phyloP scores from a whole-genome alignment of 2,113 vertebrate genomes.

The Chaetorhynchus papuensis region DNA sequence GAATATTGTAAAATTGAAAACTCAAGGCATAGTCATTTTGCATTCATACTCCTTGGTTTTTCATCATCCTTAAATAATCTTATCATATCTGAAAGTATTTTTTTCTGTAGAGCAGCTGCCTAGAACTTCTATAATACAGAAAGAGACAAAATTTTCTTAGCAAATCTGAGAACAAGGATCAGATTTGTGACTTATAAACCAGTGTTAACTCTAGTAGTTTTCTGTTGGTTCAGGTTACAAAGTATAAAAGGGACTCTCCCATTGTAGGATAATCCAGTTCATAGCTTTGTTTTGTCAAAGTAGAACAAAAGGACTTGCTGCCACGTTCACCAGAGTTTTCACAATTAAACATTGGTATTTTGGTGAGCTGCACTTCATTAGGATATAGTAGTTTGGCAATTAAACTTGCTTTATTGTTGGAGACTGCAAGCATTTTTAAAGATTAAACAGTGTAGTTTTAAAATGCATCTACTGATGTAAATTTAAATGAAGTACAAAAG shows the following conservation, averaged over 20 bases:
- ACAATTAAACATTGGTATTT: neutral
- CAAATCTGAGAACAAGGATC: neutral
- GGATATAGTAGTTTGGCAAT: neutral
- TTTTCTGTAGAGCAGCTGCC: neutral
- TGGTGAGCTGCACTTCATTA: neutral
- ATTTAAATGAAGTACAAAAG: neutral
- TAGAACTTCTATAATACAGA: neutral
- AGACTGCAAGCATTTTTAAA: neutral
- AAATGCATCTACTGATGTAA: neutral
- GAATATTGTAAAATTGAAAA: neutral
- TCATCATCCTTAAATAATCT: neutral
- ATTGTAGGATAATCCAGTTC: neutral
- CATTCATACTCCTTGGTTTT: neutral
- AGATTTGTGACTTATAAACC: neutral
- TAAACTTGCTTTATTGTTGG: neutral
- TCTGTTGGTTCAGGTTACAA: neutral
- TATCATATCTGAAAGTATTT: neutral
- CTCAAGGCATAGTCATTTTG: neutral
- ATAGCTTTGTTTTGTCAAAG: neutral
- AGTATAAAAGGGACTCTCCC: neutral
- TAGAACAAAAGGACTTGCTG: neutral
- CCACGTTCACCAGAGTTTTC: neutral
- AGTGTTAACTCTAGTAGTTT: neutral
- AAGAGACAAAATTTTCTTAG: neutral
- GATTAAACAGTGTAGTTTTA: neutral